These are phyloP conservation scores for Troides aeacus DNA, from an alignment of 2,888 invertebrate genomes.

Conservation along the genomic window DNA sequence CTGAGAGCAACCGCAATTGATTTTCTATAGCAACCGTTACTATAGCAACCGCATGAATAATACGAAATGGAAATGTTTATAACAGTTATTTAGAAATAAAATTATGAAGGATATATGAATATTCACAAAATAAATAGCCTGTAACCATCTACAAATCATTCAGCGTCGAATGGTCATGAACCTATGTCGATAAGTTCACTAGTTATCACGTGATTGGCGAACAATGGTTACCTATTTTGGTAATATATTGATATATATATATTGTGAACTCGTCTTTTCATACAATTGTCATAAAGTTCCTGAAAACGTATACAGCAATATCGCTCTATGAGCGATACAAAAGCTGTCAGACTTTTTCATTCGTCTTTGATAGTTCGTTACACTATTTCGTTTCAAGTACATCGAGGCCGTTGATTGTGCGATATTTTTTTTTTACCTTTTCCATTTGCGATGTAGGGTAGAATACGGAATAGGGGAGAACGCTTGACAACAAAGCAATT, in stretches of 20 bases:
- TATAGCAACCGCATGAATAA: too few relatives aligned
- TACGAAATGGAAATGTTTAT: too few relatives aligned
- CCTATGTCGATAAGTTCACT: too few relatives aligned
- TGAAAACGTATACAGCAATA: not conserved
- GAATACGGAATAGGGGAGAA: slow-evolving; percentile 11
- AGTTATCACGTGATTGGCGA: too few relatives aligned
- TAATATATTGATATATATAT: not conserved
- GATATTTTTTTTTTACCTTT: not conserved
- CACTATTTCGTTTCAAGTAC: not conserved
- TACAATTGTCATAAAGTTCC: not conserved
- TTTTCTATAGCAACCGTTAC: too few relatives aligned
- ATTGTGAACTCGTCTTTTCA: not conserved
- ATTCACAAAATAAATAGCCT: too few relatives aligned
- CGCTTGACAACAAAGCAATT: slow-evolving; percentile 23
- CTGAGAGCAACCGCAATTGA: too few relatives aligned
- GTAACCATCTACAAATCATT: too few relatives aligned
- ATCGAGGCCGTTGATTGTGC: not conserved
- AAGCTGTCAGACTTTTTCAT: not conserved
- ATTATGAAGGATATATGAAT: too few relatives aligned
- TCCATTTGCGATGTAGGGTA: not conserved
- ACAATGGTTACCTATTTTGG: too few relatives aligned
- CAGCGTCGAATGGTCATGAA: too few relatives aligned
- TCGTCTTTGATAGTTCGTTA: not conserved
- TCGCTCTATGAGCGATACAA: not conserved
- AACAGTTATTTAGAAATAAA: too few relatives aligned